These are phyloP conservation scores for Aphaenogaster floridana DNA, from an alignment of 1,140 invertebrate genomes.

Conservation along the genomic window DNA sequence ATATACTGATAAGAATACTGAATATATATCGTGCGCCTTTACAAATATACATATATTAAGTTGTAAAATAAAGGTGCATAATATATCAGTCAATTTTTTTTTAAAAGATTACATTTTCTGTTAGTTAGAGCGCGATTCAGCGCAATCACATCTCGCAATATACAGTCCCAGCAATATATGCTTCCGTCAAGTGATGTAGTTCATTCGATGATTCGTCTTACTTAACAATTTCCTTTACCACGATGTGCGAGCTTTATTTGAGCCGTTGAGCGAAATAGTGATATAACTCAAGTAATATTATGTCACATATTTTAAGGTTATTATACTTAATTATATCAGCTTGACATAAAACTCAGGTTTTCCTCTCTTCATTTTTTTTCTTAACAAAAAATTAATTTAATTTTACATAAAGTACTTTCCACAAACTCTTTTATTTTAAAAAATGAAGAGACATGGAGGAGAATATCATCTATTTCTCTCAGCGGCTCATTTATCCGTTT, in stretches of 20 bases:
- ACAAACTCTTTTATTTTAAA: neutral
- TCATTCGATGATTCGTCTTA: constrained; percentile 49
- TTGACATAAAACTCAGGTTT: neutral
- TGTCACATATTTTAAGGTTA: constrained; percentile 10
- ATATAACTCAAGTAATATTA: constrained; percentile 13
- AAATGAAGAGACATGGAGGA: neutral
- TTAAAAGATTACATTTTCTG: neutral
- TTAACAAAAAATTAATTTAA: neutral
- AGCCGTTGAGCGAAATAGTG: constrained; percentile 1
- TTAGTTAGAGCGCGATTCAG: neutral
- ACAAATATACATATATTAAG: constrained; percentile 1
- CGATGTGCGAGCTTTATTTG: constrained; percentile 36
- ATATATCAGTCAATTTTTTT: neutral
- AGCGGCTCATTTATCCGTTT: neutral
- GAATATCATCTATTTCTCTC: neutral
- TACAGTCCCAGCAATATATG: constrained; percentile 26
- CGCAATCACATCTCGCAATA: constrained; percentile 10
- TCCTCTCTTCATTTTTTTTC: neutral
- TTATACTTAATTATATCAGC: constrained; percentile 2
- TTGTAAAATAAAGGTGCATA: constrained; percentile 6
- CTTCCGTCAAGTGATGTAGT: constrained; percentile 29
- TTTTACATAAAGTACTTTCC: neutral
- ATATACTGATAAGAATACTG: neutral
- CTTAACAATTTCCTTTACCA: constrained; percentile 45
- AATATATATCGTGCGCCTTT: neutral